phyloP scores from a whole-genome alignment of 1,140 invertebrate genomes.

The Hetaerina americana region DNA sequence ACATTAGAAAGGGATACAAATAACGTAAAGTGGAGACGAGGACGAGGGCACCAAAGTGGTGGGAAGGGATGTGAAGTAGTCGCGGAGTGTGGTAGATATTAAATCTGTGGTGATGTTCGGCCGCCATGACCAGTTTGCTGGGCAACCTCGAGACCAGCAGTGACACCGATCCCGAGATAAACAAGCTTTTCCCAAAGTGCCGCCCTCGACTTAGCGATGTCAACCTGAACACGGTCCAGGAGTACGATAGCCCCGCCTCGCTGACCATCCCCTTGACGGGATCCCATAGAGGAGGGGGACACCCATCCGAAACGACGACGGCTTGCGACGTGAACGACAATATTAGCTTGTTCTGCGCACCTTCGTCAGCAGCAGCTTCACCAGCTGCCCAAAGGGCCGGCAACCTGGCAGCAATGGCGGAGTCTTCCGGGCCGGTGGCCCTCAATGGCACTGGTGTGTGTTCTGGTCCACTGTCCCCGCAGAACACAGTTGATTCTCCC shows the following conservation, averaged over 20 bases:
- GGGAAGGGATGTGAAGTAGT: no score
- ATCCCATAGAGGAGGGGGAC: background rate
- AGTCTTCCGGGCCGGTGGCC: background rate
- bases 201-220: constrained; percentile 45
- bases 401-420: background rate
- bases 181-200: constrained; percentile 69
- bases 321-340: constrained; percentile 19
- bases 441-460: background rate
- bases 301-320: background rate
- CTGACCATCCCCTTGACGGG: constrained; percentile 10
- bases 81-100: no score
- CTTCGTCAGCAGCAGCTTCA: background rate
- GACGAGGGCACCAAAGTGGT: no score
- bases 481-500: background rate
- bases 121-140: constrained; percentile 33
- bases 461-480: background rate
- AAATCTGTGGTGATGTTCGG: background rate
- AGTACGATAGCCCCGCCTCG: constrained; percentile 21
- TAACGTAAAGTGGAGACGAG: no score
- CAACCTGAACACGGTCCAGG: constrained; percentile 26
- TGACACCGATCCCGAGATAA: constrained; percentile 56
- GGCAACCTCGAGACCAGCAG: constrained; percentile 32
- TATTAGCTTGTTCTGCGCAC: constrained; percentile 1
- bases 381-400: background rate
- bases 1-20: no score